Percentiles rank a stretch among this genome's conserved stretches.
Evolutionary conservation across 2,113 vertebrate genomes (phyloP).

Genomic region (Mus spicilegus): DNA sequence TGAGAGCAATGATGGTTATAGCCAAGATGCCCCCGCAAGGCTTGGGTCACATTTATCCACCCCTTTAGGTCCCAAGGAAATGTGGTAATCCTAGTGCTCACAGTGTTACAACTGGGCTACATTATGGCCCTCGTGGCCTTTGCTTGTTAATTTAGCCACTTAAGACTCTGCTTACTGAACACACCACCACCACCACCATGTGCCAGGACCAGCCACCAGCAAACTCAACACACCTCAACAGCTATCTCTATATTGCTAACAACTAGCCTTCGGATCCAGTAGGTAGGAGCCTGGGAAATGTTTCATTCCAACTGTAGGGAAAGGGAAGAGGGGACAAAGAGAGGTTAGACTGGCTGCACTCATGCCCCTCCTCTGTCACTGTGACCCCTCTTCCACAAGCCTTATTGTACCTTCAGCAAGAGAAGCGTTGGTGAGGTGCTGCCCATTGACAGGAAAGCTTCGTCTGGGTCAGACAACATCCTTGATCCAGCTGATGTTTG

Average conservation of each 20-base stretch:
- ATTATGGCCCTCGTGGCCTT: accelerated
- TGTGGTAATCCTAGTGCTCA: background rate
- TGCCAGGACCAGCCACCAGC: background rate
- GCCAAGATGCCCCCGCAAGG: background rate
- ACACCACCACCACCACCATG: accelerated
- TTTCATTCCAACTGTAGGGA: background rate
- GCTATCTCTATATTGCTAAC: background rate
- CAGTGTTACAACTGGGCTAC: too few species aligned
- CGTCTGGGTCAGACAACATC: background rate
- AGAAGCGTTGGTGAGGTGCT: background rate
- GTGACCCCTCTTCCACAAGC: background rate
- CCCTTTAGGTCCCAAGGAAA: background rate
- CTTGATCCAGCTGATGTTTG: background rate
- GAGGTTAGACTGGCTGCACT: accelerated
- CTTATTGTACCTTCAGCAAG: background rate
- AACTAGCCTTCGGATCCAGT: accelerated
- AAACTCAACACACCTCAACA: background rate
- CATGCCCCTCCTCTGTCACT: background rate
- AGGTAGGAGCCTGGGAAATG: accelerated
- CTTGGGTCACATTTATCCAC: too few species aligned
- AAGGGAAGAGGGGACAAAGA: background rate
- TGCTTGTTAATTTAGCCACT: background rate
- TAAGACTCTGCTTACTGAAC: background rate
- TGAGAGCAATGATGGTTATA: accelerated
- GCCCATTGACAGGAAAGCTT: background rate